Percentiles rank a stretch among this genome's conserved stretches.
phyloP scores from a whole-genome alignment of 2,113 vertebrate species.

The Ammodramus savannarum region DNA sequence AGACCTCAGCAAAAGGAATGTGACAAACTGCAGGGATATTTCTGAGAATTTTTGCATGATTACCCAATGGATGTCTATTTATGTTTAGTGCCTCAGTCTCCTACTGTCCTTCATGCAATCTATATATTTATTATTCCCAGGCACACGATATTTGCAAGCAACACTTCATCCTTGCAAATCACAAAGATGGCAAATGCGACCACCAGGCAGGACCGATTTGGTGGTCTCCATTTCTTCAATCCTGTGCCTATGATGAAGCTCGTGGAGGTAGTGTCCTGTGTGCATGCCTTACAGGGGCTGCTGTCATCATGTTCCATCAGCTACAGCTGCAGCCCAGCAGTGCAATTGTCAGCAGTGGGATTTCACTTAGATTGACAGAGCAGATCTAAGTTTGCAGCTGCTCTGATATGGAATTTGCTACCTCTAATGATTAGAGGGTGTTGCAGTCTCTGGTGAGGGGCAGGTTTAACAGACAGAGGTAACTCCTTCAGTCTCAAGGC shows the following conservation, averaged over 20 bases:
- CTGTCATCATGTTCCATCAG: background rate
- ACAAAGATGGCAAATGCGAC: conserved; percentile 86
- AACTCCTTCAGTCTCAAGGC: background rate
- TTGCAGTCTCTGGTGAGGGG: background rate
- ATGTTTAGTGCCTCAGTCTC: background rate
- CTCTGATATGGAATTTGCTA: background rate
- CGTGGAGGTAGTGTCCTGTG: conserved; percentile 80
- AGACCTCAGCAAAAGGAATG: rapidly evolving
- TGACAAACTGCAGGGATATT: background rate
- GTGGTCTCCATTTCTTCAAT: conserved; percentile 97
- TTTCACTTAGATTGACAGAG: background rate
- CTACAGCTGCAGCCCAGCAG: background rate
- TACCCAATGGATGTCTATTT: background rate
- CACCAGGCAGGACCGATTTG: conserved; percentile 88
- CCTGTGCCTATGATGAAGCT: conserved; percentile 97
- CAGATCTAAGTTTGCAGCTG: background rate
- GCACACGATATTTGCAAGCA: conserved; percentile 94
- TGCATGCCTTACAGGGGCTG: background rate
- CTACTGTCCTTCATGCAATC: background rate
- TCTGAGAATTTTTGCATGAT: background rate
- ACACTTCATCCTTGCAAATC: conserved; percentile 94
- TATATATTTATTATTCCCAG: conserved; percentile 59
- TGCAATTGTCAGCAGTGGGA: background rate
- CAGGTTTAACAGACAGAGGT: background rate
- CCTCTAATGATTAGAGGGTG: background rate